Evolutionary conservation across 2,888 invertebrate genomes (phyloP).

Genomic region (Volucella zonaria): DNA sequence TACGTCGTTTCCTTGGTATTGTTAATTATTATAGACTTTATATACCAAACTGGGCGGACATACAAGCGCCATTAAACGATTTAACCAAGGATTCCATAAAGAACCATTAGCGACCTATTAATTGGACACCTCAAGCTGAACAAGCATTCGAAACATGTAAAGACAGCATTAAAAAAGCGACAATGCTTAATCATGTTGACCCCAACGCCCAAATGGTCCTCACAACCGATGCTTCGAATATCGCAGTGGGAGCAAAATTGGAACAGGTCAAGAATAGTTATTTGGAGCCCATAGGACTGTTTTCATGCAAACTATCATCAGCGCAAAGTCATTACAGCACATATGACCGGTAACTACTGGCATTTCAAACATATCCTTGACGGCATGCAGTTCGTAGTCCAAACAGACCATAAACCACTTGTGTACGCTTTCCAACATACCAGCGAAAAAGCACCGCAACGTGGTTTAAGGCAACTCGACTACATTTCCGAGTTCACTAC

Average conservation of each 20-base stretch:
- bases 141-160: slow-evolving; percentile 39
- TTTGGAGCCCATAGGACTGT: slow-evolving; percentile 10
- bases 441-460: slow-evolving; percentile 10
- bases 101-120: slow-evolving; percentile 35
- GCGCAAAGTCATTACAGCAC: slow-evolving; percentile 19
- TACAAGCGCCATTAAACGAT: slow-evolving; percentile 23
- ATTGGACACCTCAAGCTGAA: slow-evolving; percentile 17
- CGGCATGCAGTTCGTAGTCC: slow-evolving; percentile 11
- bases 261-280: slow-evolving; percentile 4
- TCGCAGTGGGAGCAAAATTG: slow-evolving; percentile 28
- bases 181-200: slow-evolving; percentile 8
- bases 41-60: slow-evolving; percentile 32
- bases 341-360: slow-evolving; percentile 14
- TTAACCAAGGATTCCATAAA: slow-evolving; percentile 23
- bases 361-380: slow-evolving; percentile 5
- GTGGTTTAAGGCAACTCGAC: slow-evolving; percentile 23
- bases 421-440: slow-evolving; percentile 9
- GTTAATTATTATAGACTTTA: slow-evolving; percentile 57
- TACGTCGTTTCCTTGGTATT: slow-evolving; percentile 33
- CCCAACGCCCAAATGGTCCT: slow-evolving; percentile 15
- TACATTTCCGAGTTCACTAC: slow-evolving; percentile 14
- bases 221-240: slow-evolving; percentile 26
- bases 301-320: slow-evolving; percentile 1
- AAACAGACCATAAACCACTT: slow-evolving; percentile 3
- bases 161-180: slow-evolving; percentile 16